Base-by-base conservation (phyloP, 2,797 vertebrate species). In the Sebastes vulpes region DNA sequence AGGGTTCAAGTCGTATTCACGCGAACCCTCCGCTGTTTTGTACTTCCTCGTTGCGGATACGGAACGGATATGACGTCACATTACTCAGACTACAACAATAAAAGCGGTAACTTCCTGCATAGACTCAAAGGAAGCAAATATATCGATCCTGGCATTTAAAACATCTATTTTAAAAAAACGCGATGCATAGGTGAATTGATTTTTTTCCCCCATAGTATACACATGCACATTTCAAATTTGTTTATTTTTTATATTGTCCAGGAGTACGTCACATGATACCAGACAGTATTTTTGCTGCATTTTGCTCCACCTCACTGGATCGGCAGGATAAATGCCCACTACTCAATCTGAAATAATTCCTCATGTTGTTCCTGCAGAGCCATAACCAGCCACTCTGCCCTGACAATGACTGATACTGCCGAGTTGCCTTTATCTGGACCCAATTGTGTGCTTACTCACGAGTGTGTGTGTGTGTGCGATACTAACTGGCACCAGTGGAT, bases 401-500 rank as follows among this genome's bases (percentile, higher is more conserved):
- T 90, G 87, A 94, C 93, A 94, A 84, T 85, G 85, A 92, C 88
- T 86, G 89, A 91, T 93, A 75, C 75, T 89, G 77, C 86, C 86
- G 66, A 88, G 89, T 69, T 85, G 79, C 84, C 72, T 90, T 92
- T 90, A 89, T 91, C 89, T 85, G 65, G 87, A 79, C 87, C 85
- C 86, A 90, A 64, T 88, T 75, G 87, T 93, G 72, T 77, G 71
- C 83, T 81, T 90, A 75, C 74, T 78, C 31, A 26, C n/a, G 32
- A 70, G 72, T 77, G 65, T 82, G 72, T 67, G 72, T 82, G 72
- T 70, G 64, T 60, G 63, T 66, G 66, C 42, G 80, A 82, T 57
- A 77, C 83, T 91, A 93, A 95, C 92, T 88, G 79, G 89, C 93
- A 82, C 76, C 83, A 72, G 79, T 93, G 90, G 92, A 95, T 94